phyloP scores from a whole-genome alignment of 1,140 invertebrate genomes.

The Drosophila micromelanica region DNA sequence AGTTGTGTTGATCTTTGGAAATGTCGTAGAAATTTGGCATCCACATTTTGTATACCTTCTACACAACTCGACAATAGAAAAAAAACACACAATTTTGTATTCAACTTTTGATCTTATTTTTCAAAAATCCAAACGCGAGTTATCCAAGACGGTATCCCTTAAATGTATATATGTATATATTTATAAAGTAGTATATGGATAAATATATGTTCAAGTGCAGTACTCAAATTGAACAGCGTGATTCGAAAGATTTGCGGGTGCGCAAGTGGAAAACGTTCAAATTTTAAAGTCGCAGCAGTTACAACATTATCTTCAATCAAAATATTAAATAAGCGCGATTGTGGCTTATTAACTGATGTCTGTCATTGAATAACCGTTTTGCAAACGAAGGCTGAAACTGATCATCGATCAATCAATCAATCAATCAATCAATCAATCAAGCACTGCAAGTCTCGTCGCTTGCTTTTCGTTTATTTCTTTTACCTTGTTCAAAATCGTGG shows the following conservation, averaged over 20 bases:
- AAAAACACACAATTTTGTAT: conserved; percentile 49
- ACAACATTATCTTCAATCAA: conserved; percentile 2
- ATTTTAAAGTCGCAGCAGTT: conserved; percentile 51
- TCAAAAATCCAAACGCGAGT: conserved; percentile 45
- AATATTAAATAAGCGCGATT: conserved; percentile 1
- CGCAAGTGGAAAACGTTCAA: conserved; percentile 60
- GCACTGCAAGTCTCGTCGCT: not conserved
- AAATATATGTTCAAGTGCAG: conserved; percentile 16
- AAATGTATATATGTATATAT: conserved; percentile 14
- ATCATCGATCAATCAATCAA: not conserved
- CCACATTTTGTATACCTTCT: conserved; percentile 62
- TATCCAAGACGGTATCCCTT: conserved; percentile 27
- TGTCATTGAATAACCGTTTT: not conserved
- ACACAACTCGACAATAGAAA: conserved; percentile 55
- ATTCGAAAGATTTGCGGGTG: conserved; percentile 36
- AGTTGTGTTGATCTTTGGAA: conserved; percentile 20
- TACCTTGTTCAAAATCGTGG: conserved; percentile 39
- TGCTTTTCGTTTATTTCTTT: conserved; percentile 31
- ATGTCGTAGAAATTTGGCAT: conserved; percentile 38
- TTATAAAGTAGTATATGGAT: not conserved
- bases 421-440: conserved; percentile 4
- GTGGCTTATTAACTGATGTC: not conserved
- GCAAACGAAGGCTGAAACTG: conserved; percentile 7
- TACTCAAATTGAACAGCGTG: conserved; percentile 39
- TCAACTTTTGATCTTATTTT: conserved; percentile 37